Evolutionary conservation across 30 jellyfish, hydroid and myxozoan species (phyloP).

Genomic region (Nemopilema nomurai): DNA sequence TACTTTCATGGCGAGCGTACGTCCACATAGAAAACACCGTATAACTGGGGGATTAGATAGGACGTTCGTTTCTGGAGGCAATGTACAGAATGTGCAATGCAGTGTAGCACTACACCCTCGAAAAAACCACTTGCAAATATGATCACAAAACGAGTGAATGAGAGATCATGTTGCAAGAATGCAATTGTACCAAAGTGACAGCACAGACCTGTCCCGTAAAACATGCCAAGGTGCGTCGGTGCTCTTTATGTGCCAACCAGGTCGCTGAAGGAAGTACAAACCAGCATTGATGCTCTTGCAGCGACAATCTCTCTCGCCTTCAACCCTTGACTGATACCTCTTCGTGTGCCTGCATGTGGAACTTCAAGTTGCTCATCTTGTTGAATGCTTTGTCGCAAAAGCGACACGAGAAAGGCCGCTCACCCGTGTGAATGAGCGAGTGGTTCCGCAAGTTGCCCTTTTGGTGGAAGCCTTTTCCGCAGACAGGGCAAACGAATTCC

Average conservation of each 20-base stretch:
- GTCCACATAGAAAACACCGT: too few species aligned
- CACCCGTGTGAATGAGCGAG: slow-evolving; percentile 96
- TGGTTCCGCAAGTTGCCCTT: slow-evolving; percentile 96
- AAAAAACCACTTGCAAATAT: too few species aligned
- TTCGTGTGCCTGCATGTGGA: slow-evolving; percentile 93
- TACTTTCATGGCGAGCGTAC: too few species aligned
- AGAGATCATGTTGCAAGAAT: too few species aligned
- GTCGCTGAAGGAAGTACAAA: not conserved
- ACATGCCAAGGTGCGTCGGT: not conserved
- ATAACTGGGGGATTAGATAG: too few species aligned
- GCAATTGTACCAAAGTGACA: not conserved
- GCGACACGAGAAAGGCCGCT: slow-evolving; percentile 84
- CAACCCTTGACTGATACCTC: slow-evolving; percentile 12
- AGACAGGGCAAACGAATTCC: slow-evolving; percentile 84
- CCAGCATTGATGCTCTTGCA: too few species aligned
- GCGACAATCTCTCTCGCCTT: not conserved
- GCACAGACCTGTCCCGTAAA: not conserved
- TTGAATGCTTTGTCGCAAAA: slow-evolving; percentile 90
- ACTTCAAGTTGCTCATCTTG: slow-evolving; percentile 90
- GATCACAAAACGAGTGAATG: too few species aligned
- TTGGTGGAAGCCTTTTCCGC: slow-evolving; percentile 99
- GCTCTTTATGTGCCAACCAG: not conserved
- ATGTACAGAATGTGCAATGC: too few species aligned
- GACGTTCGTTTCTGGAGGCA: too few species aligned
- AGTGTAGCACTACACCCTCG: too few species aligned